Conservation (phyloP, 2,797 vertebrate genomes). For the Neosilurus hyrtlii region DNA sequence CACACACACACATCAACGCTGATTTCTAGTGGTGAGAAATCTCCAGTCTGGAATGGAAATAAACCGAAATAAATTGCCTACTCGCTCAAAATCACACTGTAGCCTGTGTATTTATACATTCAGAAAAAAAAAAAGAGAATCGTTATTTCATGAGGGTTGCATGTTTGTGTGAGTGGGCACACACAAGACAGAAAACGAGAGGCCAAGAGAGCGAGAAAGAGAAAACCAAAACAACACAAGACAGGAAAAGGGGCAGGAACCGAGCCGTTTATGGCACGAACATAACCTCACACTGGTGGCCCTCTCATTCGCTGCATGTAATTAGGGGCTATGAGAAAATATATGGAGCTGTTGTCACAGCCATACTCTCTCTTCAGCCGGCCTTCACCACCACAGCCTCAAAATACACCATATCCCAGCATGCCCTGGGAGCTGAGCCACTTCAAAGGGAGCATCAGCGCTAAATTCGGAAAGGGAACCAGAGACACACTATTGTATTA, state of each 20-base stretch:
- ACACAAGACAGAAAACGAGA: slow-evolving; percentile 51
- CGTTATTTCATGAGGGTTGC: slow-evolving; percentile 19
- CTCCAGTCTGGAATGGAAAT: neutral
- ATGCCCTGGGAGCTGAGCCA: slow-evolving; percentile 30
- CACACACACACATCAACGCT: neutral
- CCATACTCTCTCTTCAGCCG: slow-evolving; percentile 44
- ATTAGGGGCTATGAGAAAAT: slow-evolving; percentile 50
- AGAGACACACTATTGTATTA: neutral
- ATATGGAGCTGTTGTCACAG: slow-evolving; percentile 43
- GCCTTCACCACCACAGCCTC: slow-evolving; percentile 36
- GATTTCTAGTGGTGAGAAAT: neutral
- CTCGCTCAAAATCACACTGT: slow-evolving; percentile 47
- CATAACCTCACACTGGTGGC: slow-evolving; percentile 38
- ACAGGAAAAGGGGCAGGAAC: slow-evolving; percentile 29
- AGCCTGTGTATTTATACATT: neutral
- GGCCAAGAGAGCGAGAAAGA: slow-evolving; percentile 43
- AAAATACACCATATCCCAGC: slow-evolving; percentile 48
- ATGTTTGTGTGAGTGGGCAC: slow-evolving; percentile 30
- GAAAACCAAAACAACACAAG: slow-evolving; percentile 28
- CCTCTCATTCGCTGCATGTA: slow-evolving; percentile 51
- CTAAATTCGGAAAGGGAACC: neutral
- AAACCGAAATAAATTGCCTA: slow-evolving; percentile 10
- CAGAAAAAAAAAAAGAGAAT: neutral
- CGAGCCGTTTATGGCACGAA: slow-evolving; percentile 36
- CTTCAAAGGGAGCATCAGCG: slow-evolving; percentile 33